A percentile compares a stretch with the other conserved stretches of the same genome.
Conservation (phyloP, 2,797 vertebrate species). For the Phrynocephalus guinanensis region DNA sequence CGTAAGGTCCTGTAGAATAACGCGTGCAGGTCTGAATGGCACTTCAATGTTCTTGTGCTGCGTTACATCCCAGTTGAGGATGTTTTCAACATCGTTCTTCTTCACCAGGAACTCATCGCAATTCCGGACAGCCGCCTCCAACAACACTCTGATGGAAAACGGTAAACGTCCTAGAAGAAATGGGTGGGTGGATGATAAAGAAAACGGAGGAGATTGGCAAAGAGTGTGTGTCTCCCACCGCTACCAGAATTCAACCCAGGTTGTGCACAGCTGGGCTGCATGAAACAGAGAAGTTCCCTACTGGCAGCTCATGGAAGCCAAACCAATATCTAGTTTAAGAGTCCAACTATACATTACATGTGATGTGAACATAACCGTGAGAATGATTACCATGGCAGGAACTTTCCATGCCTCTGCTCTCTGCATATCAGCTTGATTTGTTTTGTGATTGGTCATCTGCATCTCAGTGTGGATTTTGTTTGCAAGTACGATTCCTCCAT, state of each 20-base stretch:
- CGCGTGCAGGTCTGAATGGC: slow-evolving; percentile 93
- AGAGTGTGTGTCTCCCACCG: no score
- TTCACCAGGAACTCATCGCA: slow-evolving; percentile 96
- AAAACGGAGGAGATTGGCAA: slow-evolving; percentile 35
- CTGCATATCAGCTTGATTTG: no score
- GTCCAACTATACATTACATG: no score
- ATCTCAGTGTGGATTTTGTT: no score
- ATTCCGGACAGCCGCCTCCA: slow-evolving; percentile 94
- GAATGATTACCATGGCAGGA: no score
- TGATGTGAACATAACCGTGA: no score
- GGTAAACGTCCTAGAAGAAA: slow-evolving; percentile 83
- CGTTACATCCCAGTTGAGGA: slow-evolving; percentile 91
- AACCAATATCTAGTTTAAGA: neutral
- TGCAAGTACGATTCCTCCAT: no score
- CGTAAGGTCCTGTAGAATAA: slow-evolving; percentile 98
- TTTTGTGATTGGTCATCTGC: no score
- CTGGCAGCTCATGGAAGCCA: neutral
- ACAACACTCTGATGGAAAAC: slow-evolving; percentile 92
- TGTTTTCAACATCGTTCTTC: slow-evolving; percentile 89
- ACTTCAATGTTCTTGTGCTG: slow-evolving; percentile 92
- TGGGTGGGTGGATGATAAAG: neutral
- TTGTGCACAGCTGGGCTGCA: neutral
- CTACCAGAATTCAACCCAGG: neutral
- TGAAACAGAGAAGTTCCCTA: neutral
- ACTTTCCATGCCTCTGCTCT: no score